These are phyloP conservation scores for Glareola pratincola DNA, from an alignment of 2,113 vertebrate genomes.

Conservation along the genomic window DNA sequence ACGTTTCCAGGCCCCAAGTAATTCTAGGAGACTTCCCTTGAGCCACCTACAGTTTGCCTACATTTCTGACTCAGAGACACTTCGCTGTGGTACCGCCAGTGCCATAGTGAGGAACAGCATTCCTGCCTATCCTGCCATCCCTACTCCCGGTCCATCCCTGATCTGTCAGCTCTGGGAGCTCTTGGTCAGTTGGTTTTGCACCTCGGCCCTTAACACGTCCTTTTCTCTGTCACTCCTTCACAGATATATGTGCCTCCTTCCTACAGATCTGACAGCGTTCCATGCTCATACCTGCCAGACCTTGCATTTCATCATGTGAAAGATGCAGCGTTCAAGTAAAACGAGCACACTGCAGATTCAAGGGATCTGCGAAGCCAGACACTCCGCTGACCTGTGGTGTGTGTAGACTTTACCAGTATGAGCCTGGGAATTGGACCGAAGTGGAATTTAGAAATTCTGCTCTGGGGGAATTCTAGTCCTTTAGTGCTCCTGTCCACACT, in stretches of 20 bases:
- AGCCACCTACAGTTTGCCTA: background rate
- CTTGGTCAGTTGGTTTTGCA: background rate
- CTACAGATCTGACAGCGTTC: background rate
- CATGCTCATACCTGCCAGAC: background rate
- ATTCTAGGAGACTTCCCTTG: background rate
- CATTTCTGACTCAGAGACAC: background rate
- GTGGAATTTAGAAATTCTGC: background rate
- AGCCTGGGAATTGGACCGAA: background rate
- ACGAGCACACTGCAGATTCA: background rate
- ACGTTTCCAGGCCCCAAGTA: background rate
- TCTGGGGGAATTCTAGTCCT: background rate
- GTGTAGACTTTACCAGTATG: background rate
- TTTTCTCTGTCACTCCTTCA: background rate
- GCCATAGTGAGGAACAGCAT: too few relatives aligned
- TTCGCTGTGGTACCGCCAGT: background rate
- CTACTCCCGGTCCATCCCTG: background rate
- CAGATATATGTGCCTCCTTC: background rate
- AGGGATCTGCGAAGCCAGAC: background rate
- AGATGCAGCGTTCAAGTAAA: background rate
- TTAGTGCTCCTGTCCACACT: fast-evolving
- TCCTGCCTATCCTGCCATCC: background rate
- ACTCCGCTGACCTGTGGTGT: background rate
- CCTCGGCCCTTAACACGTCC: fast-evolving
- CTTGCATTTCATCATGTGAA: background rate
- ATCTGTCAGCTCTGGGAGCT: background rate